Evolutionary conservation across 1,140 invertebrate species (phyloP), one percentile per base, ranked within the genome.

Genomic region (Pogonomyrmex californicus): DNA sequence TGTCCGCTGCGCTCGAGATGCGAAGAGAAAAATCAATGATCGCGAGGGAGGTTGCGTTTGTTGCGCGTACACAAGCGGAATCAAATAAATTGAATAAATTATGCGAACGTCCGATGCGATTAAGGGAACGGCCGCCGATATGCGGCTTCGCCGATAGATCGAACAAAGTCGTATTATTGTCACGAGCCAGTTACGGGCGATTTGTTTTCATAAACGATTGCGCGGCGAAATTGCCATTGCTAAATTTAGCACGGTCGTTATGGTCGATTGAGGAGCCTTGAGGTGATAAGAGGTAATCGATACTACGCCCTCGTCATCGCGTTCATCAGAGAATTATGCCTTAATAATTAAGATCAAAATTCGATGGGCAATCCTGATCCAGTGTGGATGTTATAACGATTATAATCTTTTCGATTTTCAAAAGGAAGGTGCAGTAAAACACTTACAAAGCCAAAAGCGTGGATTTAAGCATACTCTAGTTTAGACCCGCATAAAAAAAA

Each of bases 51-150:
- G 51, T 41, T 47, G 47, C 58, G 41, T 17, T 4, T 2, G 33
- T 92, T 91, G 76, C 85, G 63, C 85, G 49, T 2, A 10, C 41
- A 90, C 88, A 89, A 88, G 89, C 83, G 75, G 86, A 86, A 93
- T 92, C 88, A 90, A 91, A 23, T 23, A 23, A 23, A 92, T 93
- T 88, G 87, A 90, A 91, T 91, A 91, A 91, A 83, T 88, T 91
- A 92, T 90, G 85, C 78, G 79, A 89, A 76, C 44, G 86, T 90
- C 81, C 90, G 92, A 94, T 92, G 92, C 88, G 93, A 94, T 93
- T 93, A 94, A 92, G 88, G 60, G 85, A 91, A 90, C 90, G 90
- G 90, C 83, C 86, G 44, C 38, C 54, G 56, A 66, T 90, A 89
- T 70, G 91, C 89, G 86, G 41, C 68, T 66, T 78, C 23, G 23